Evolutionary conservation across 1,140 invertebrate species (phyloP).

Genomic region (Drosophila sp.): DNA sequence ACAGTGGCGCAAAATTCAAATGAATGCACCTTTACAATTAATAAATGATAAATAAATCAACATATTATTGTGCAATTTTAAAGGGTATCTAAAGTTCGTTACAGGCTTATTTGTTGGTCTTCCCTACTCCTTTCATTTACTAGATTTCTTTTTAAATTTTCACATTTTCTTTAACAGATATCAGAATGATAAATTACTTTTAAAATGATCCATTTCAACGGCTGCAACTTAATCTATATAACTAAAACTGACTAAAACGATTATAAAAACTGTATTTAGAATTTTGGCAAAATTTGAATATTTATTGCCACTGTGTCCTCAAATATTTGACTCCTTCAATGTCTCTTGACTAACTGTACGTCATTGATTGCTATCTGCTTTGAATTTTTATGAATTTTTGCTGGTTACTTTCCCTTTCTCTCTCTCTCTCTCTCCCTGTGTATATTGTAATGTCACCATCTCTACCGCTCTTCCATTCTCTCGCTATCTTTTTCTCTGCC

Average conservation of each 20-base stretch:
- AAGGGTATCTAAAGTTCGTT: too few relatives aligned
- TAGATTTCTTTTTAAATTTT: too few relatives aligned
- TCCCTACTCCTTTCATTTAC: too few relatives aligned
- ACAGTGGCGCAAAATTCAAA: constrained; percentile 20
- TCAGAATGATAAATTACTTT: too few relatives aligned
- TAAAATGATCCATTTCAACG: too few relatives aligned
- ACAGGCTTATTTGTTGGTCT: too few relatives aligned
- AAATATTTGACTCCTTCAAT: constrained; percentile 1
- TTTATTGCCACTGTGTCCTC: constrained; percentile 3
- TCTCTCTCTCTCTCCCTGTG: background rate
- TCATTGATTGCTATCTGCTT: constrained; percentile 68
- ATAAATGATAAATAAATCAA: background rate
- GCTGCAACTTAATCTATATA: too few relatives aligned
- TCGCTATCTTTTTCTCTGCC: background rate
- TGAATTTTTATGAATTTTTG: constrained; percentile 67
- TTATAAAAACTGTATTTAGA: too few relatives aligned
- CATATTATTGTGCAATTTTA: too few relatives aligned
- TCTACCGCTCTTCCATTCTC: background rate
- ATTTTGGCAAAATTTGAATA: background rate
- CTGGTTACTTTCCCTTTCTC: background rate
- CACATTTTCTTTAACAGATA: too few relatives aligned
- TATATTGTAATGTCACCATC: background rate
- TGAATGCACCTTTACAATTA: background rate
- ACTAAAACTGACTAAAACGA: too few relatives aligned
- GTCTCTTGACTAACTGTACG: constrained; percentile 30